Evolutionary conservation across 2,797 vertebrate species (phyloP).

Genomic region (Hyperoplus immaculatus): DNA sequence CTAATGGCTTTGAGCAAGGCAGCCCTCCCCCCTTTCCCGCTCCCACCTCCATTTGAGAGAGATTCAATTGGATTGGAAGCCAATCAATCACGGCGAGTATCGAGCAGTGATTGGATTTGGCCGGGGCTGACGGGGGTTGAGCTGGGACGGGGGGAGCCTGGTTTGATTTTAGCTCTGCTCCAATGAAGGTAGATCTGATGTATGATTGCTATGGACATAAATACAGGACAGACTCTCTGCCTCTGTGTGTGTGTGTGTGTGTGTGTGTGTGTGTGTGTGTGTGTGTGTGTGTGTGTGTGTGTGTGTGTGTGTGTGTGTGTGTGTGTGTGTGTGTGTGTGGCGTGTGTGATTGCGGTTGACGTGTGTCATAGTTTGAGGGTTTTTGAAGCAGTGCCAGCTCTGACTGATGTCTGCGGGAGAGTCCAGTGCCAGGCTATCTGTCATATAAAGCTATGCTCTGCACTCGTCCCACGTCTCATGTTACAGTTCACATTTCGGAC

Average conservation of each 20-base stretch:
- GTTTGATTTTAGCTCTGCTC: constrained; percentile 78
- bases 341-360: constrained; percentile 72
- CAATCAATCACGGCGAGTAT: constrained; percentile 79
- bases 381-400: constrained; percentile 68
- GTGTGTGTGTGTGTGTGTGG: constrained; percentile 55
- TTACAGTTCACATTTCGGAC: constrained; percentile 50
- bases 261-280: constrained; percentile 36
- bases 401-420: constrained; percentile 66
- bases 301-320: constrained; percentile 43
- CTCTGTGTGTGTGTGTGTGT: constrained; percentile 40
- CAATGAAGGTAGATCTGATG: constrained; percentile 79
- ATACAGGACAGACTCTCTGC: constrained; percentile 23
- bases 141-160: neutral
- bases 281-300: constrained; percentile 40
- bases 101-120: constrained; percentile 83
- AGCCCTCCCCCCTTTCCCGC: constrained; percentile 5
- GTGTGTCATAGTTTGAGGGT: constrained; percentile 66
- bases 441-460: constrained; percentile 52
- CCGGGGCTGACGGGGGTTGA: constrained; percentile 60
- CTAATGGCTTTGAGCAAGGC: constrained; percentile 73
- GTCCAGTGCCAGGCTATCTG: constrained; percentile 40
- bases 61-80: constrained; percentile 84
- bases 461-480: constrained; percentile 19
- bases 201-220: constrained; percentile 76
- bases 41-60: constrained; percentile 52